Evolutionary conservation across 2,113 vertebrate species (phyloP), one percentile per base, ranked within the genome.

Genomic region (Periophthalmus modestus): DNA sequence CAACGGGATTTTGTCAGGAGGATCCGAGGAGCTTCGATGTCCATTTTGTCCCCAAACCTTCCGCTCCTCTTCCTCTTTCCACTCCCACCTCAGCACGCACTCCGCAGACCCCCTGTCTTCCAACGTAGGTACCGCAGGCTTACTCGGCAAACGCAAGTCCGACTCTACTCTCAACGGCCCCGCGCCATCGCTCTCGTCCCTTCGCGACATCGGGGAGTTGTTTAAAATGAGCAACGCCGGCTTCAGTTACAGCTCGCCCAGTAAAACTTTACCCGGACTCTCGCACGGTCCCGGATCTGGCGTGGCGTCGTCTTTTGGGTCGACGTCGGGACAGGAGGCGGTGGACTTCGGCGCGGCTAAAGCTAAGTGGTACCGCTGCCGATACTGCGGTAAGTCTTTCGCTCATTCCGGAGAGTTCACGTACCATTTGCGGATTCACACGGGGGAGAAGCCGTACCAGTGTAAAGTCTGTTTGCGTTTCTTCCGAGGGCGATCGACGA

Each of bases 381-480:
- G 98, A 63, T 97, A 97, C 74, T 99, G 98, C 0, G 96, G 98
- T 0, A 99, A 99, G 79, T 90, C 95, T 47, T 99, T 99, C 0
- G 96, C 97, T 18, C 97, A 99, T 92, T 98, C 97, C 0, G 98
- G 97, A 0, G 97, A 99, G 85, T 99, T 99, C 93, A 98, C 97
- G 79, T 98, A 99, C 85, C 98, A 98, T 87, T 94, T 97, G 34
- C 93, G 97, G 61, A 99, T 99, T 89, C 97, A 99, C 92, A 98
- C 97, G 0, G 98, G 98, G 0, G 98, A 99, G 89, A 98, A 98
- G 73, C 98, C 97, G 0, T 99, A 98, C 91, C 97, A 99, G 94
- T 99, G 98, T 87, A 99, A 99, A 77, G 96, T 99, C 48, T 99
- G 98, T 55, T 95, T 97, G 90, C 96, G 97, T 67, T 99, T 97